Base-by-base conservation (phyloP, 2,797 vertebrate species). In the Siniperca undulata region DNA sequence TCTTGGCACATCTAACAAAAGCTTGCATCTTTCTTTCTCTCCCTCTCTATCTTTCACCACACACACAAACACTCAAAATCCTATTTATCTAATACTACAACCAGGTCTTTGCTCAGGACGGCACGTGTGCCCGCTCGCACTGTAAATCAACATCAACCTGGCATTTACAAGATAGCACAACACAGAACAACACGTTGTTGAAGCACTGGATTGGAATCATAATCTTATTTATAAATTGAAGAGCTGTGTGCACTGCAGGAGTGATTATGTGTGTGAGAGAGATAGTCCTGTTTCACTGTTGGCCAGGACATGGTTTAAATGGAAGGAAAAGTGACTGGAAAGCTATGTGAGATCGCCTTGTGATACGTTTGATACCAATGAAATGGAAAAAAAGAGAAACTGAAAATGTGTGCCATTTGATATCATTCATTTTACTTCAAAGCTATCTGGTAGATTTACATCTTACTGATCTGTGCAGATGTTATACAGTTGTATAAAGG, bases 131-230 rank as follows among this genome's bases (percentile, higher is more conserved):
- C 78, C n/a, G 30, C 42, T 86, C 58, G 2, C 27, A 42, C 55
- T 64, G 59, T 84, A 88, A 92, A 91, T 90, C 75, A 86, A 78
- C 78, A 85, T 87, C 74, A 79, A 79, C 85, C 75, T 84, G 69
- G 59, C 74, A 78, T 89, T 82, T 86, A 85, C 83, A 74, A 88
- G 73, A 85, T 60, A 80, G 58, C 69, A 67, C 74, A 69, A 83
- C 14, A 73, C 70, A 52, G 30, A 78, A 46, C 46, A 80, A 61
- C 64, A 74, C n/a, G n/a, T 14, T 72, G 78, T 30, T 40, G 70
- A 74, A 79, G 83, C 84, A 82, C 42, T 80, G 65, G 74, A 46
- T 61, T 61, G 60, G 66, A 84, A 81, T 85, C 70, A 80, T 78
- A 82, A 77, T 82, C 60, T 78, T 84, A 68, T 81, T 64, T 78